Evolutionary conservation across 2,888 invertebrate genomes (phyloP).

Genomic region (Koerneria pararmatus): DNA sequence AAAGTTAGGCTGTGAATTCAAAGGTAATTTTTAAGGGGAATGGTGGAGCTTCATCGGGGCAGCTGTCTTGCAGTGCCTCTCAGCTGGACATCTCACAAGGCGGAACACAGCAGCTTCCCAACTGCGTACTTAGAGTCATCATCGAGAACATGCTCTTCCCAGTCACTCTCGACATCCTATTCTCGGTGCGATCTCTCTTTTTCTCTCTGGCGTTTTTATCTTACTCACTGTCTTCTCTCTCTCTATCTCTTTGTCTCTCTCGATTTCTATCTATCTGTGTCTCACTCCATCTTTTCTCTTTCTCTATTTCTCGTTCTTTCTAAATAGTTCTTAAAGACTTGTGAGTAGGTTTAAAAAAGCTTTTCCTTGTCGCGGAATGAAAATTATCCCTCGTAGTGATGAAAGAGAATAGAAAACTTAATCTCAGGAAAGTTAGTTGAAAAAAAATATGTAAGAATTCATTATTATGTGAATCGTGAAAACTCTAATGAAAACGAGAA

Average conservation of each 20-base stretch:
- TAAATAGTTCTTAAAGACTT: too few relatives aligned
- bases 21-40: too few relatives aligned
- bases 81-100: slow-evolving; percentile 78
- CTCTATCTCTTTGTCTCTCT: slow-evolving; percentile 1
- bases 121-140: slow-evolving; percentile 87
- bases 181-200: slow-evolving; percentile 69
- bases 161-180: slow-evolving; percentile 91
- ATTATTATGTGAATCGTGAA: too few relatives aligned
- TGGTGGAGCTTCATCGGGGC: slow-evolving; percentile 31
- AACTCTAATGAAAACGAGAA: too few relatives aligned
- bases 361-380: too few relatives aligned
- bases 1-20: too few relatives aligned
- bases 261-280: slow-evolving; percentile 14
- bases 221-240: slow-evolving; percentile 7
- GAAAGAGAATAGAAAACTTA: too few relatives aligned
- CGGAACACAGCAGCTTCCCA: slow-evolving; percentile 66
- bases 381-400: too few relatives aligned
- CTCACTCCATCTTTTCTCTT: slow-evolving; percentile 16
- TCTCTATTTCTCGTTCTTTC: slow-evolving; percentile 26
- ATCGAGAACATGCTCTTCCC: slow-evolving; percentile 98
- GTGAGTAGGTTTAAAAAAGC: too few relatives aligned
- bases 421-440: too few relatives aligned
- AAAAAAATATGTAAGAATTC: too few relatives aligned
- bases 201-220: slow-evolving; percentile 4
- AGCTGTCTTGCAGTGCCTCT: slow-evolving; percentile 33